phyloP scores from a whole-genome alignment of 2,113 vertebrate genomes.

The Speoplatyrhinus poulsoni region DNA sequence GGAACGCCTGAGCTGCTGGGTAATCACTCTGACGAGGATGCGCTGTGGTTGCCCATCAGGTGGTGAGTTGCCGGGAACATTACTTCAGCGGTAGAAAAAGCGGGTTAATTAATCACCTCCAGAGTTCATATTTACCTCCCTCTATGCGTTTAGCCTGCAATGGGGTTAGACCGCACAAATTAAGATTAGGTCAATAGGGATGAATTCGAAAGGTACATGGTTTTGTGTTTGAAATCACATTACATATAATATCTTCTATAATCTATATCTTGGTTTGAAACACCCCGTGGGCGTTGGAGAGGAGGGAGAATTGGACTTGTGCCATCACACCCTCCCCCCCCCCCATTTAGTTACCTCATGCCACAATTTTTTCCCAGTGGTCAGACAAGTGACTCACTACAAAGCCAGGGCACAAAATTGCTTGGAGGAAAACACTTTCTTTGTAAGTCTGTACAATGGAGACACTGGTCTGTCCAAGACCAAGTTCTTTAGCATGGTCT shows the following conservation, averaged over 20 bases:
- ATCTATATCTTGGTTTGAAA: neutral
- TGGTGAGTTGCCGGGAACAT: neutral
- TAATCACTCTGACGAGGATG: slow-evolving; percentile 17
- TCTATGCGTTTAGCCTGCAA: slow-evolving; percentile 3
- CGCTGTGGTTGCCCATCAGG: neutral
- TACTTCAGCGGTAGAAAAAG: neutral
- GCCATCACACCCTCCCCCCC: too few species aligned
- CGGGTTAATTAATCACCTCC: neutral
- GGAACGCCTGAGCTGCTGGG: neutral
- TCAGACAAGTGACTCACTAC: too few species aligned
- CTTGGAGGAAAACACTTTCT: neutral
- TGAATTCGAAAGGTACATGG: neutral
- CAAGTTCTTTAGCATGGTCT: neutral
- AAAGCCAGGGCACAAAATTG: too few species aligned
- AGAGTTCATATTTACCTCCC: neutral
- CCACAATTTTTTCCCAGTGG: too few species aligned
- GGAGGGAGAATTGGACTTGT: too few species aligned
- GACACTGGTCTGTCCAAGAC: slow-evolving; percentile 1
- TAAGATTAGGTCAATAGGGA: neutral
- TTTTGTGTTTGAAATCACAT: too few species aligned
- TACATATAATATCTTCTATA: too few species aligned
- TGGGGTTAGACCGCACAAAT: slow-evolving; percentile 5
- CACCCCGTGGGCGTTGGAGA: neutral
- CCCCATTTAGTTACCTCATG: too few species aligned
- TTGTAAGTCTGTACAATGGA: neutral